Conservation (phyloP, 2,797 vertebrate species). For the Oceanodroma leucorhoa region DNA sequence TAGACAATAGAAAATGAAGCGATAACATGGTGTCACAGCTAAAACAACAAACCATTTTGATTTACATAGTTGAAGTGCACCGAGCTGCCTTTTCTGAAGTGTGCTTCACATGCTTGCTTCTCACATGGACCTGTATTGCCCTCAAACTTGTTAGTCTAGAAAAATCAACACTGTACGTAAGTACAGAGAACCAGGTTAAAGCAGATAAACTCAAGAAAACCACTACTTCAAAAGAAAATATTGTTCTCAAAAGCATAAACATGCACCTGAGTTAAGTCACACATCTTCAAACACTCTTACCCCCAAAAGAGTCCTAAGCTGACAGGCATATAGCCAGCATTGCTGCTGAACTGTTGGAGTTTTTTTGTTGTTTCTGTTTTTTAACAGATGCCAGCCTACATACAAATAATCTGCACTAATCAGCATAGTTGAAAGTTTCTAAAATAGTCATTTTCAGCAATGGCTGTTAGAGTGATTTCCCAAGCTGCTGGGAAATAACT, state of each 20-base stretch:
- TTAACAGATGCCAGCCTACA: background rate
- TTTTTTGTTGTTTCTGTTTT: background rate
- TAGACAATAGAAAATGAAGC: background rate
- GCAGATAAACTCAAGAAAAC: background rate
- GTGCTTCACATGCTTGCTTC: background rate
- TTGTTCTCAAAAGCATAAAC: background rate
- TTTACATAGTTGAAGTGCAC: background rate
- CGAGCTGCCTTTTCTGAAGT: background rate
- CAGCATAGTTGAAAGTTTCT: background rate
- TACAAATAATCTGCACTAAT: background rate
- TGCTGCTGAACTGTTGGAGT: background rate
- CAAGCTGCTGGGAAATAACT: background rate
- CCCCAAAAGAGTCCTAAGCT: rapidly evolving
- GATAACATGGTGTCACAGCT: background rate
- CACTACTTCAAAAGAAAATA: background rate
- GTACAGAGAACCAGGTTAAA: background rate
- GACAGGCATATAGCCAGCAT: background rate
- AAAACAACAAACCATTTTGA: background rate
- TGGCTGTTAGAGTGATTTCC: background rate
- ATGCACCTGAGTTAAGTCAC: background rate
- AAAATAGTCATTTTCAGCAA: background rate
- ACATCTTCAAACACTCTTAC: background rate
- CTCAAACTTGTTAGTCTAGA: background rate
- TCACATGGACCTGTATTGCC: background rate
- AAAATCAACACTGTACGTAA: background rate